phyloP scores from a whole-genome alignment of 2,888 invertebrate genomes.

The Scaptomyza parva region DNA sequence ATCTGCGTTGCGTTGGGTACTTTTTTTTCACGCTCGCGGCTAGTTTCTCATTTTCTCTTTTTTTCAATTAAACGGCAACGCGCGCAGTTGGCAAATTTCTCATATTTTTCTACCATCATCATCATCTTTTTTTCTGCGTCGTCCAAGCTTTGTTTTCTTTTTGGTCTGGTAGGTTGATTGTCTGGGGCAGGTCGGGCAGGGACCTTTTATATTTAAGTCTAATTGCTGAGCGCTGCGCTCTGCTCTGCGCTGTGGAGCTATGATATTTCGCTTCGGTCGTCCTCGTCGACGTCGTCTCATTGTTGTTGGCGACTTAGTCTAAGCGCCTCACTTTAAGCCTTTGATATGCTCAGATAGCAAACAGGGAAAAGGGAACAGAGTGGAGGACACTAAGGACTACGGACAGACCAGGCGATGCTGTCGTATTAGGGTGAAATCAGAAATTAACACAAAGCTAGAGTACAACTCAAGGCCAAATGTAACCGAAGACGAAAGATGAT shows the following conservation, averaged over 20 bases:
- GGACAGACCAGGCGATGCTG: neutral
- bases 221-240: slow-evolving; percentile 67
- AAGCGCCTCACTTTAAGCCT: slow-evolving; percentile 65
- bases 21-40: slow-evolving; percentile 52
- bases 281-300: slow-evolving; percentile 26
- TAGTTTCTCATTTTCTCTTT: slow-evolving; percentile 68
- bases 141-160: slow-evolving; percentile 22
- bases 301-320: slow-evolving; percentile 61
- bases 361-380: slow-evolving; percentile 31
- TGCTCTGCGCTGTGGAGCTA: slow-evolving; percentile 31
- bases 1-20: slow-evolving; percentile 18
- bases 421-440: slow-evolving; percentile 50
- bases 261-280: slow-evolving; percentile 65
- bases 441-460: slow-evolving; percentile 43
- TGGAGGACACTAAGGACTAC: slow-evolving; percentile 5
- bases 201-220: slow-evolving; percentile 69
- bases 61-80: slow-evolving; percentile 69
- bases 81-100: slow-evolving; percentile 70
- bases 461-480: slow-evolving; percentile 7
- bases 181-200: slow-evolving; percentile 44
- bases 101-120: slow-evolving; percentile 50
- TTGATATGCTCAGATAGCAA: slow-evolving; percentile 46
- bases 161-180: slow-evolving; percentile 55
- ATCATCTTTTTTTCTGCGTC: slow-evolving; percentile 3
- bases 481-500: no score